A percentile compares a stretch with the other conserved stretches of the same genome.
Evolutionary conservation across 2,888 invertebrate species (phyloP).

Genomic region (Zelleria hepariella): DNA sequence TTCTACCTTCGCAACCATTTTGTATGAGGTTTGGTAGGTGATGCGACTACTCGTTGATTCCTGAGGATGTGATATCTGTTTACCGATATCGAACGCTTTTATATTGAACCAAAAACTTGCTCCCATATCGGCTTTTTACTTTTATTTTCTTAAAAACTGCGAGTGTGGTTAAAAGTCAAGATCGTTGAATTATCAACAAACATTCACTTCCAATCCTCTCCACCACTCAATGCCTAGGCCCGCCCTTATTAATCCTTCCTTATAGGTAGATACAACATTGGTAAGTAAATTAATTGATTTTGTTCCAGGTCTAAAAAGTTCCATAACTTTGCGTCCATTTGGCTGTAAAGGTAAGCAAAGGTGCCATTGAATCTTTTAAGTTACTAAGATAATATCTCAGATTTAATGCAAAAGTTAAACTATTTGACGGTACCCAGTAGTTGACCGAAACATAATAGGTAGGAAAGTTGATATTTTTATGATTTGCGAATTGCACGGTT

Average conservation of each 20-base stretch:
- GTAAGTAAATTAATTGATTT: neutral
- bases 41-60: neutral
- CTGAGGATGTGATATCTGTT: neutral
- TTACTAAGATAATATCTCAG: no score
- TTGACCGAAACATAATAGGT: no score
- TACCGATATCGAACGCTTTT: neutral
- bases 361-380: no score
- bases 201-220: neutral
- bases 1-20: constrained; percentile 5
- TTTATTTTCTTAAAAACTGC: neutral
- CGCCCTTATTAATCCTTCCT: neutral
- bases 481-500: no score
- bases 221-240: neutral
- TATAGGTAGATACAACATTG: no score
- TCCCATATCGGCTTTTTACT: neutral
- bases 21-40: neutral
- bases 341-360: no score
- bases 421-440: no score
- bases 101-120: neutral
- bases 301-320: no score
- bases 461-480: no score
- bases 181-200: neutral
- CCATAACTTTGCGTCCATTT: no score
- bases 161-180: neutral
- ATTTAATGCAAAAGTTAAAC: no score